Evolutionary conservation across 2,113 vertebrate species (phyloP), one percentile per base, ranked within the genome.

Genomic region (Hippocampus barbouri): DNA sequence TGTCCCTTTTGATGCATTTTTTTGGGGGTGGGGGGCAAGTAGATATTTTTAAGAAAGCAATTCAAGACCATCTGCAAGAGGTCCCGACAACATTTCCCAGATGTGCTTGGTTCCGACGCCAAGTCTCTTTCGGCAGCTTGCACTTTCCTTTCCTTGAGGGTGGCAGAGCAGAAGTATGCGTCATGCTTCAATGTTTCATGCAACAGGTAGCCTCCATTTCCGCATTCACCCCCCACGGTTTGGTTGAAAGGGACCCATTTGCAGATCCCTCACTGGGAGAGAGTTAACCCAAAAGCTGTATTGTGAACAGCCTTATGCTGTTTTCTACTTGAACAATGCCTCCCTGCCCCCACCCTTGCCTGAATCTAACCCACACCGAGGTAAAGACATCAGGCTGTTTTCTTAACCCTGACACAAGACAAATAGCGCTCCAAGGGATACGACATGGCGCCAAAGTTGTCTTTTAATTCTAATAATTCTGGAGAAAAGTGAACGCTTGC

Each of bases 111-210:
- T 81, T 89, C 73, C 34, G 59, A 53, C 20, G 89, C 90, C 89
- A 90, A 91, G 81, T 85, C 87, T 89, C 81, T 80, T 49, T 80
- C 85, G 81, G 80, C 83, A 80, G 85, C 83, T 77, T 61, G 83
- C 79, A 38, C 78, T 87, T 84, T 79, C 43, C 60, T 81, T 89
- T 83, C 87, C 89, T 79, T 73, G 84, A 87, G 84, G 82, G 79
- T 70, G 84, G 85, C 79, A 81, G 74, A 73, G 83, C 75, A 80
- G 81, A 77, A 80, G 82, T 76, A 79, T 79, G 78, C 84, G 91
- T 90, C 91, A 90, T 90, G 87, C 83, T 76, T 81, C 90, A 84
- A 85, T 88, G 90, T 90, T 90, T 88, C 76, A 84, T 86, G 85
- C 89, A 90, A 87, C 90, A 90, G 91, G 92, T 92, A 91, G 87